Evolutionary conservation across 2,113 vertebrate species (phyloP).

Genomic region (Pao palembangensis): DNA sequence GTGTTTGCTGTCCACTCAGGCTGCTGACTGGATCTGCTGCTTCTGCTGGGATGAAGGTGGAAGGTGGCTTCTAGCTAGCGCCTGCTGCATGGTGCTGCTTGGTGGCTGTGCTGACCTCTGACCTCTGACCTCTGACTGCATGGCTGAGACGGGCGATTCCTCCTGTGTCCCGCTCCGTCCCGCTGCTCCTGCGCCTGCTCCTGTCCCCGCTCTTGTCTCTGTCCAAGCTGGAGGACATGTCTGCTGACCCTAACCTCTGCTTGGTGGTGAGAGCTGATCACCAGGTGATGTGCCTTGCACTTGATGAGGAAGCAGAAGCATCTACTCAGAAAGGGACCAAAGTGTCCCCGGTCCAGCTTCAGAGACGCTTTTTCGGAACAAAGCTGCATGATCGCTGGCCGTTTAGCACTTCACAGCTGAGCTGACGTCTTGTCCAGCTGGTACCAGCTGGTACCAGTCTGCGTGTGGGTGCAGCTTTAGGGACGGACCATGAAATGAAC

Average conservation of each 20-base stretch:
- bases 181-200: slow-evolving; percentile 50
- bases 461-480: neutral
- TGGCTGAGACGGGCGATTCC: slow-evolving; percentile 79
- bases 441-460: neutral
- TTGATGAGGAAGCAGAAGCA: slow-evolving; percentile 74
- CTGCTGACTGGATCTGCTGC: slow-evolving; percentile 22
- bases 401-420: slow-evolving; percentile 44
- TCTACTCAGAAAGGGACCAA: slow-evolving; percentile 68
- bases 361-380: slow-evolving; percentile 67
- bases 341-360: slow-evolving; percentile 55
- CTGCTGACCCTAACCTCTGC: slow-evolving; percentile 45
- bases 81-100: slow-evolving; percentile 63
- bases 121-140: slow-evolving; percentile 80
- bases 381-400: slow-evolving; percentile 84
- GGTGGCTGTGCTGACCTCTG: slow-evolving; percentile 63
- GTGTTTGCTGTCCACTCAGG: no score
- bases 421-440: slow-evolving; percentile 1
- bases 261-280: slow-evolving; percentile 91
- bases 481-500: neutral
- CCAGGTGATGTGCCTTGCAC: slow-evolving; percentile 98
- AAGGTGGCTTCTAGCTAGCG: slow-evolving; percentile 49
- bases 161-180: slow-evolving; percentile 46
- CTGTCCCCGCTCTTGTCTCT: slow-evolving; percentile 27
- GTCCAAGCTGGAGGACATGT: slow-evolving; percentile 1
- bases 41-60: slow-evolving; percentile 15